A percentile compares a stretch with the other conserved stretches of the same genome.
Conservation (phyloP, 2,797 vertebrate species). For the Cyclopterus lumpus region DNA sequence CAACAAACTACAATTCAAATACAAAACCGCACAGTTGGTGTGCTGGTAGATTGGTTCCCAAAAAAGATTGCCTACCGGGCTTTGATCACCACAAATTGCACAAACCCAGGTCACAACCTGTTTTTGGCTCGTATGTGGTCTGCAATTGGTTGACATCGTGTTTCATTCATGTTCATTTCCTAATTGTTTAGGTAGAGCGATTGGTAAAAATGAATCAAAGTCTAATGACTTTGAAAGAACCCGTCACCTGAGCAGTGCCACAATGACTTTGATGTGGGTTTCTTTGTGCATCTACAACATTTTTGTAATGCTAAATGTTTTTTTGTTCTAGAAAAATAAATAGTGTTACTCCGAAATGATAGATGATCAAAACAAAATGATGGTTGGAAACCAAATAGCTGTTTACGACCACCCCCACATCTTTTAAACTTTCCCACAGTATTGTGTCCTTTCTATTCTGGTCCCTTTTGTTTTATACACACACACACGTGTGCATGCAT, state of each 20-base stretch:
- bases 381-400: conserved; percentile 13
- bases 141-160: neutral
- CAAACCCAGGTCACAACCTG: neutral
- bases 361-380: neutral
- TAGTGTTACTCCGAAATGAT: neutral
- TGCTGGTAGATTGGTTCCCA: neutral
- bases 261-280: neutral
- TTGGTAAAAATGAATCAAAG: neutral
- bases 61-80: neutral
- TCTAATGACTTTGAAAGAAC: neutral
- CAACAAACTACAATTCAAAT: neutral
- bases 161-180: neutral
- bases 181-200: neutral
- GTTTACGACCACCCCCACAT: conserved; percentile 40
- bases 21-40: neutral
- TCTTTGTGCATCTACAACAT: neutral
- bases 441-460: conserved; percentile 27
- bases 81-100: neutral
- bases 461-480: conserved; percentile 58
- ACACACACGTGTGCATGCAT: conserved; percentile 41
- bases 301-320: neutral
- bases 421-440: conserved; percentile 64
- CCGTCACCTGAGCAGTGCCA: neutral
- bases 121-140: neutral
- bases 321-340: neutral